Base-by-base conservation (phyloP, 2,797 vertebrate genomes). In the Pantherophis alleghaniensis region DNA sequence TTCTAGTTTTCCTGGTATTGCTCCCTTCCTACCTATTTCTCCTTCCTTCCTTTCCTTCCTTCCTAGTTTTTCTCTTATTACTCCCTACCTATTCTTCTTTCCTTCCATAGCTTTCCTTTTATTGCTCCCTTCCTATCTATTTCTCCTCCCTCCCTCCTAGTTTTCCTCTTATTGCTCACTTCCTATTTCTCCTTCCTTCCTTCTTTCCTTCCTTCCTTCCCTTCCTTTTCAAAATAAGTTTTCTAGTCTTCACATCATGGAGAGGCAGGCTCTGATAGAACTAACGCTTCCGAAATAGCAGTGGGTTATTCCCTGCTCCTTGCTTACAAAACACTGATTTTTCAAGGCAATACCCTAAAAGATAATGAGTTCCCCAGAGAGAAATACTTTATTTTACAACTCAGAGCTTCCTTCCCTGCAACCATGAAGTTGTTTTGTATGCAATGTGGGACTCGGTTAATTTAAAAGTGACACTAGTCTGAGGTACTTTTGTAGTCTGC, bases 311-410 rank as follows among this genome's bases (percentile, higher is more conserved):
- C 92, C 69, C 95, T 26, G 20, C 92, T 79, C 94, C 92, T 92
- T 93, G 69, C 89, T 32, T 13, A 91, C 61, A 94, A 94, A 95
- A 90, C 94, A 93, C 37, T 96, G 94, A 88, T 91, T 94, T 61
- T 97, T 92, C 93, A 95, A 94, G 94, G 94, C 92, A 14, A n/a
- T 91, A 95, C 86, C 94, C 91, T 91, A 95, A 96, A 96, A 97
- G 95, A 97, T 96, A 97, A 96, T 96, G 93, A 96, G 94, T 87
- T 96, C 96, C 93, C 94, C 92, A 51, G 92, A 95, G 96, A 96
- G 14, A 28, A 20, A 13, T 59, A 74, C 90, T 28, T 87, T 86
- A 94, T 94, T 97, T 94, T 93, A 42, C 93, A 95, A 94, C 37
- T 93, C 10, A 93, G 37, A 32, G 95, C 95, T 93, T 92, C 96